phyloP scores from a whole-genome alignment of 1,140 invertebrate genomes.

The Formica selysi region DNA sequence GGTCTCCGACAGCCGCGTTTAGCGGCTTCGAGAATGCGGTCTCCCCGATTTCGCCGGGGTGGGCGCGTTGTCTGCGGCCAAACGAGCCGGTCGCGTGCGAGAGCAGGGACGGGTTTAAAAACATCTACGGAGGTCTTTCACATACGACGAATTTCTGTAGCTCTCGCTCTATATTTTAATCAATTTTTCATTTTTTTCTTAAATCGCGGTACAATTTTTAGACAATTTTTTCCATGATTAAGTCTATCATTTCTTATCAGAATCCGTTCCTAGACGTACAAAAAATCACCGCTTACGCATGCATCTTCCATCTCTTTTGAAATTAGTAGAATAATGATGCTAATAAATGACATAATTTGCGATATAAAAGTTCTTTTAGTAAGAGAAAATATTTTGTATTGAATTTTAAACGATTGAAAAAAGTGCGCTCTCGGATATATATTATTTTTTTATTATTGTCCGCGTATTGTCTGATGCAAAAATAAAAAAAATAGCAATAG shows the following conservation, averaged over 20 bases:
- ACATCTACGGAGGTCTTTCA: no score
- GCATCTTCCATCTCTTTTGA: background rate
- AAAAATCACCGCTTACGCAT: background rate
- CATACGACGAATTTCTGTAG: no score
- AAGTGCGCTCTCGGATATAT: background rate
- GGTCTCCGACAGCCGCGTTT: background rate
- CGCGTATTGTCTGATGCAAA: background rate
- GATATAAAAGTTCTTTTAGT: background rate
- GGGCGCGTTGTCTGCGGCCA: conserved; percentile 7
- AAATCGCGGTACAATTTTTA: background rate
- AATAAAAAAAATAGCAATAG: background rate
- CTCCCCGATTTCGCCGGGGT: background rate
- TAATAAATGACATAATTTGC: background rate
- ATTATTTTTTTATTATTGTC: background rate
- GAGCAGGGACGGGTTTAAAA: conserved; percentile 20
- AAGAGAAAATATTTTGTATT: background rate
- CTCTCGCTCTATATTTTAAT: background rate
- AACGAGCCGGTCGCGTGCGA: conserved; percentile 60
- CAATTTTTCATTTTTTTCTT: background rate
- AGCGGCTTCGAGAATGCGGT: conserved; percentile 36
- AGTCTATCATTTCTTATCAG: background rate
- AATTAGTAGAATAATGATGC: background rate
- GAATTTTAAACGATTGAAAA: conserved; percentile 7
- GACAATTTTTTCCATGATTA: background rate
- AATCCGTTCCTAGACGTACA: no score